phyloP scores from a whole-genome alignment of 2,113 vertebrate species.

The Solenodon paradoxus region DNA sequence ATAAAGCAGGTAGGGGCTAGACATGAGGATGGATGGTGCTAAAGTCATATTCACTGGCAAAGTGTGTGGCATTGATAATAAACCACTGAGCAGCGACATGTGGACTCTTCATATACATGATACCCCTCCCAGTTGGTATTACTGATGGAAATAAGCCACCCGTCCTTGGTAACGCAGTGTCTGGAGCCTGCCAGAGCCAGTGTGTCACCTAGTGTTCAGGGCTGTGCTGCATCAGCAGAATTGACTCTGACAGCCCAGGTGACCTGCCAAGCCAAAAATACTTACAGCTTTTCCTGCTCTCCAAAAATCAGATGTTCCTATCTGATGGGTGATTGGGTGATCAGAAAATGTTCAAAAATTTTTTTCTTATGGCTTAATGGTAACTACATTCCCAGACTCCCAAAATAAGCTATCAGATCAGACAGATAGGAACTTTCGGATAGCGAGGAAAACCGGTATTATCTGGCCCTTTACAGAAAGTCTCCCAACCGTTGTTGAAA shows the following conservation, averaged over 20 bases:
- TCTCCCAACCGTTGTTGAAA: not conserved
- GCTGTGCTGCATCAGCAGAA: not conserved
- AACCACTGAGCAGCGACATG: not conserved
- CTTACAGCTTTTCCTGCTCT: too few relatives aligned
- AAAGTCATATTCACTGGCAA: not conserved
- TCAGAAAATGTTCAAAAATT: too few relatives aligned
- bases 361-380: too few relatives aligned
- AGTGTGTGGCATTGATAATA: not conserved
- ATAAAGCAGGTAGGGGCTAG: not conserved
- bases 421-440: too few relatives aligned
- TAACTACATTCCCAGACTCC: too few relatives aligned
- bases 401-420: too few relatives aligned
- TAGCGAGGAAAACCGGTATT: too few relatives aligned
- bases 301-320: too few relatives aligned
- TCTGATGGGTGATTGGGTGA: too few relatives aligned
- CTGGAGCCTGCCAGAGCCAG: not conserved
- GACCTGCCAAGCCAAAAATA: not conserved
- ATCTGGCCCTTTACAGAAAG: not conserved
- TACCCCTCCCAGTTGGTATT: not conserved
- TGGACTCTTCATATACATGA: too few relatives aligned
- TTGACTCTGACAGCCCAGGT: rapidly evolving
- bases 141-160: not conserved
- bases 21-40: not conserved
- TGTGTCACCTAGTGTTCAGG: too few relatives aligned
- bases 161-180: not conserved